These are phyloP conservation scores for Hydropsyche betteni DNA, from an alignment of 2,888 invertebrate genomes.

Conservation along the genomic window DNA sequence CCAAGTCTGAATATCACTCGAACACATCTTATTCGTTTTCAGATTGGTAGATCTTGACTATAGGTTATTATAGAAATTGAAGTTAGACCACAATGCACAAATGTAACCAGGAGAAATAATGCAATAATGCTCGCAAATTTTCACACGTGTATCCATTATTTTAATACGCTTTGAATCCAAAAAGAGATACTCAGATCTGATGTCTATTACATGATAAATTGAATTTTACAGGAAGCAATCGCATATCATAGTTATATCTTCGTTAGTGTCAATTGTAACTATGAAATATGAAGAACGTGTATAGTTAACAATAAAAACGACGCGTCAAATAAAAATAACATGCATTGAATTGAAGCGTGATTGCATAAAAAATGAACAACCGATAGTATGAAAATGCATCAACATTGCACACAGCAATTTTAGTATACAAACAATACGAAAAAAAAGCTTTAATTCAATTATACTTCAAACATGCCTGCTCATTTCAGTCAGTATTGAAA, in stretches of 20 bases:
- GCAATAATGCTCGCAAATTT: constrained; percentile 6
- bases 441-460: constrained; percentile 7
- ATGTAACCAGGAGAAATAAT: constrained; percentile 22
- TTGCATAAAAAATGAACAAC: constrained; percentile 5
- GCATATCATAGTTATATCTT: too few species aligned
- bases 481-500: background rate
- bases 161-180: too few species aligned
- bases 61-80: constrained; percentile 39
- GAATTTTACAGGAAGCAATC: too few species aligned
- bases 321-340: too few species aligned
- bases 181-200: too few species aligned
- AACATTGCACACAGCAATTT: constrained; percentile 1
- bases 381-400: constrained; percentile 5
- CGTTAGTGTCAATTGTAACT: too few species aligned
- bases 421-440: background rate
- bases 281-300: background rate
- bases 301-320: background rate
- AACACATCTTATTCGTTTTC: background rate
- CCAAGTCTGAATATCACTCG: constrained; percentile 2
- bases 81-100: constrained; percentile 41
- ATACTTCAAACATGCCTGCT: too few species aligned
- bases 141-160: constrained; percentile 7
- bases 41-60: constrained; percentile 26
- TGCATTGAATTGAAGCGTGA: background rate
- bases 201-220: too few species aligned